These are phyloP conservation scores for Pipra filicauda DNA, from an alignment of 2,113 vertebrate genomes.

Conservation along the genomic window DNA sequence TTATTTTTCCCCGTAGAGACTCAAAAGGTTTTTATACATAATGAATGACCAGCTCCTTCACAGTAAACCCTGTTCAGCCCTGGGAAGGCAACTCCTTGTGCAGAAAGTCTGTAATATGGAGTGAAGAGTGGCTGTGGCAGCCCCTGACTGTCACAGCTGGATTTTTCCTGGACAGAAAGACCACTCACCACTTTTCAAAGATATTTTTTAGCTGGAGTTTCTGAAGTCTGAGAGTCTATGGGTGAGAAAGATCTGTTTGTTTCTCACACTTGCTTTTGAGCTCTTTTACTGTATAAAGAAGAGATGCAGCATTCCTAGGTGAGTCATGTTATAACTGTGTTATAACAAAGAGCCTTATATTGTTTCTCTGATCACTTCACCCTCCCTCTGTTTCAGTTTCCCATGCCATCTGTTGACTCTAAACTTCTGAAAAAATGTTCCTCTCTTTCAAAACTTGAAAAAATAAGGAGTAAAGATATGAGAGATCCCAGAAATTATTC, in stretches of 20 bases:
- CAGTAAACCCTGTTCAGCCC: background rate
- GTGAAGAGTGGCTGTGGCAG: background rate
- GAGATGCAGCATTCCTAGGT: background rate
- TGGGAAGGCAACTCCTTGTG: background rate
- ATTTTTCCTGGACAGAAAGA: background rate
- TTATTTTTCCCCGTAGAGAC: background rate
- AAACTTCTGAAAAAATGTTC: background rate
- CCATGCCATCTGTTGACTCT: background rate
- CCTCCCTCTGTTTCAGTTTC: background rate
- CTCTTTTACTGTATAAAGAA: background rate
- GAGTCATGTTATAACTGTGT: background rate
- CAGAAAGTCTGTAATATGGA: background rate
- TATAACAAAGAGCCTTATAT: background rate
- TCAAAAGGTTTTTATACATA: background rate
- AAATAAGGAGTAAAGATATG: background rate
- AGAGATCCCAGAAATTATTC: background rate
- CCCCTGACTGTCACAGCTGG: background rate
- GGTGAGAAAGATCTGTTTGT: background rate
- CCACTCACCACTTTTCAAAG: background rate
- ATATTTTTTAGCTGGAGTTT: background rate
- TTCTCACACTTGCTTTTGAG: accelerated
- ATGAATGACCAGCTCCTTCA: background rate
- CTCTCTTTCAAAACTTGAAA: background rate
- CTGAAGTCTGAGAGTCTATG: background rate
- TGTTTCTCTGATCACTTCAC: background rate